phyloP scores from a whole-genome alignment of 2,888 invertebrate species.

The Drosophila kambysellisi region DNA sequence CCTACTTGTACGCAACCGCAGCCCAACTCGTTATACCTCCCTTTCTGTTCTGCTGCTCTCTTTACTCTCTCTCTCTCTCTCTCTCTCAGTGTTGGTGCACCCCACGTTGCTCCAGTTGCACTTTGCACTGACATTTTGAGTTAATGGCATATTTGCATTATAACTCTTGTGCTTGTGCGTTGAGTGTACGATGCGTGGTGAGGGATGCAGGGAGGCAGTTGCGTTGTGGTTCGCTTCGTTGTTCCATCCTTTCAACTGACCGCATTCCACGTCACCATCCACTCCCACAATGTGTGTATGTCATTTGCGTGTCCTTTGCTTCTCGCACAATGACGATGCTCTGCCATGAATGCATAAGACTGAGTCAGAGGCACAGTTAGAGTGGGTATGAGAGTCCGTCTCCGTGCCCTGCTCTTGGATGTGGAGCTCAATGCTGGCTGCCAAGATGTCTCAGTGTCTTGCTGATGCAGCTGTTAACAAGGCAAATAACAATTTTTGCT shows the following conservation, averaged over 20 bases:
- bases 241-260: conserved; percentile 28
- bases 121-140: conserved; percentile 76
- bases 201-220: neutral
- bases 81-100: neutral
- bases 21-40: conserved; percentile 1
- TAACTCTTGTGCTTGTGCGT: conserved; percentile 45
- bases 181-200: conserved; percentile 15
- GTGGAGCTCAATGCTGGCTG: conserved; percentile 1
- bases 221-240: neutral
- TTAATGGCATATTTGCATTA: conserved; percentile 80
- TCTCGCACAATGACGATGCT: conserved; percentile 62
- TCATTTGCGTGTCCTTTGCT: conserved; percentile 43
- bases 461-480: conserved; percentile 62
- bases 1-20: neutral
- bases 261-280: conserved; percentile 8
- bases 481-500: conserved; percentile 58
- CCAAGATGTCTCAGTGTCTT: conserved; percentile 9
- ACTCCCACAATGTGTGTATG: conserved; percentile 4
- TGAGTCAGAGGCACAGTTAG: neutral
- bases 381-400: neutral
- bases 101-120: conserved; percentile 50
- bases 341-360: conserved; percentile 49
- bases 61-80: neutral
- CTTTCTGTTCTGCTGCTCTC: conserved; percentile 4
- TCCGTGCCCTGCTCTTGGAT: conserved; percentile 8